Evolutionary conservation across 53 echinoderm and acorn worm genomes (phyloP).

Genomic region (Echinarachnius parma): DNA sequence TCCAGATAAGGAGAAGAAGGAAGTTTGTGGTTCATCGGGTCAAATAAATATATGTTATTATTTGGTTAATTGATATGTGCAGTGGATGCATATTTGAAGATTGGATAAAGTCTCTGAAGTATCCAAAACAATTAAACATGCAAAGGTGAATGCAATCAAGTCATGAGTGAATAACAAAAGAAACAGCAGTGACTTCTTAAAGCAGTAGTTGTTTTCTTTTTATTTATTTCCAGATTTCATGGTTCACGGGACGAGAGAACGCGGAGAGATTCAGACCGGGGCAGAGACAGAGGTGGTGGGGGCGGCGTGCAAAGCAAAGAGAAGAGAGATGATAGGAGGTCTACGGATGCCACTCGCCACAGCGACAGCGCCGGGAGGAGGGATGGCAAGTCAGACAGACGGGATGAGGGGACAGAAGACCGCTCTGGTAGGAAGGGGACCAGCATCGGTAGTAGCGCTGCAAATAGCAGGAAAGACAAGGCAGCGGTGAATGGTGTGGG

Average conservation of each 20-base stretch:
- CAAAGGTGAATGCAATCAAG: no score
- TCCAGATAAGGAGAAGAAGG: no score
- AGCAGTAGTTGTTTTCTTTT: no score
- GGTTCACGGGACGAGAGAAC: conserved; percentile 26
- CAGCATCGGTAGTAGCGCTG: neutral
- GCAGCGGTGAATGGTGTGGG: conserved; percentile 3
- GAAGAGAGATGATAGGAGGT: conserved; percentile 20
- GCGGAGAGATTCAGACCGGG: conserved; percentile 21
- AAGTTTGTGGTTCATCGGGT: no score
- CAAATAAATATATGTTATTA: no score
- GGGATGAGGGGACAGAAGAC: conserved; percentile 20
- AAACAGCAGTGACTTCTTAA: no score
- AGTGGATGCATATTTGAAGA: no score
- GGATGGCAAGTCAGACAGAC: conserved; percentile 6
- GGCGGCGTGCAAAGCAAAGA: conserved; percentile 39
- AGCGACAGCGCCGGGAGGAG: neutral
- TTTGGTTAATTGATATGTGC: no score
- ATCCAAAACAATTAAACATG: no score
- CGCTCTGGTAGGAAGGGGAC: no score
- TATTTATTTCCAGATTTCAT: neutral
- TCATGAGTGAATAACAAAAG: no score
- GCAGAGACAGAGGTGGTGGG: conserved; percentile 3
- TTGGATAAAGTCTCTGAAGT: no score
- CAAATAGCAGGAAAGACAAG: conserved; percentile 9
- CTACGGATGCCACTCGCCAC: neutral